A percentile compares a stretch with the other conserved stretches of the same genome.
These are phyloP conservation scores for Heliothis virescens DNA, from an alignment of 1,140 invertebrate genomes.

Conservation along the genomic window DNA sequence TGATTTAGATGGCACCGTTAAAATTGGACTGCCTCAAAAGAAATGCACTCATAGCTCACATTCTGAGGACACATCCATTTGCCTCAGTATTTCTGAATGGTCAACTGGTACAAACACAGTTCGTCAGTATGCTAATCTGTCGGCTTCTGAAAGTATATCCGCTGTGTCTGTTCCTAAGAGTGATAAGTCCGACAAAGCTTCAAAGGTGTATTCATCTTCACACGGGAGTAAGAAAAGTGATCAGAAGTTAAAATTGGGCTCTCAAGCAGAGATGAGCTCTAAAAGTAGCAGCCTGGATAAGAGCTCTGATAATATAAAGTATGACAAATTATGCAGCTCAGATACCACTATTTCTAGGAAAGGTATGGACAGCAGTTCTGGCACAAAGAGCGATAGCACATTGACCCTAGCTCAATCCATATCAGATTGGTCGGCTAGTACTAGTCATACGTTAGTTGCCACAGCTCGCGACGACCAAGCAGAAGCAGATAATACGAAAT, in stretches of 20 bases:
- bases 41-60: conserved; percentile 92
- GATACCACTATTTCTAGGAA: conserved; percentile 86
- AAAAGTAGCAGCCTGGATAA: conserved; percentile 85
- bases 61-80: conserved; percentile 94
- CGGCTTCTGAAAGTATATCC: conserved; percentile 88
- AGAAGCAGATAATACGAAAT: conserved; percentile 68
- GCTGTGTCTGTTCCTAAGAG: conserved; percentile 88
- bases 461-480: conserved; percentile 83
- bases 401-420: conserved; percentile 87
- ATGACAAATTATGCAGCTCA: conserved; percentile 88
- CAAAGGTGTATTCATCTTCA: conserved; percentile 80
- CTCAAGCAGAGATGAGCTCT: conserved; percentile 78
- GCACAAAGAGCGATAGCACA: conserved; percentile 88
- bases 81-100: conserved; percentile 93
- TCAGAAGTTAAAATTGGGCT: conserved; percentile 75
- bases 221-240: conserved; percentile 81
- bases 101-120: conserved; percentile 93
- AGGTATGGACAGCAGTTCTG: conserved; percentile 85
- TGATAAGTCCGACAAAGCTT: conserved; percentile 87
- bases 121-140: conserved; percentile 91
- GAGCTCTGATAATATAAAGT: conserved; percentile 84
- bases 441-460: conserved; percentile 87
- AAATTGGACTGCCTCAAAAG: conserved; percentile 91
- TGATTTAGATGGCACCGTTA: conserved; percentile 92
- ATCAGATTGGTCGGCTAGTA: conserved; percentile 88